phyloP scores from a whole-genome alignment of 1,140 invertebrate genomes.

The Sminthurides bifidus region DNA sequence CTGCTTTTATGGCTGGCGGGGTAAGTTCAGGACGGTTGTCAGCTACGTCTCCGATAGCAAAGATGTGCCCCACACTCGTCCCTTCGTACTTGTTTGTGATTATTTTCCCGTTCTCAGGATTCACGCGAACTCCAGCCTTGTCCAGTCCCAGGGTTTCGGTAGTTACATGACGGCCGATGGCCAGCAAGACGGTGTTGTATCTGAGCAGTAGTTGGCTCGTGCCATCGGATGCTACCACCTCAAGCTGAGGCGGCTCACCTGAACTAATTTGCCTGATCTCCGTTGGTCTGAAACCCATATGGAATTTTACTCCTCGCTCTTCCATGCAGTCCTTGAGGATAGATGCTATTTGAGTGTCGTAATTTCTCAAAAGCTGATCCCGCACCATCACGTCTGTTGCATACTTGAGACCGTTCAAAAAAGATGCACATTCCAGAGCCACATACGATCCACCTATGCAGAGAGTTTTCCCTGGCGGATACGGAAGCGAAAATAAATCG shows the following conservation, averaged over 20 bases:
- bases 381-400: slow-evolving; percentile 83
- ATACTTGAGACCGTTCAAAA: slow-evolving; percentile 40
- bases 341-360: slow-evolving; percentile 93
- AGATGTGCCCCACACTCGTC: slow-evolving; percentile 46
- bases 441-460: slow-evolving; percentile 57
- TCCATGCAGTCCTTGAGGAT: slow-evolving; percentile 74
- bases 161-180: slow-evolving; percentile 61
- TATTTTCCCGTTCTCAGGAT: slow-evolving; percentile 51
- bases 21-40: slow-evolving; percentile 73
- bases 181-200: slow-evolving; percentile 74
- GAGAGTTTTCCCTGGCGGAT: slow-evolving; percentile 54
- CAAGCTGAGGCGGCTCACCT: slow-evolving; percentile 36
- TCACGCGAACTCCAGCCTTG: slow-evolving; percentile 51
- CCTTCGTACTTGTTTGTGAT: slow-evolving; percentile 42
- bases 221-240: slow-evolving; percentile 28
- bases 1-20: slow-evolving; percentile 82
- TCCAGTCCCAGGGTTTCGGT: slow-evolving; percentile 55
- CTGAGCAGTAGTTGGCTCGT: slow-evolving; percentile 40
- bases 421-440: slow-evolving; percentile 59
- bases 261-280: slow-evolving; percentile 57
- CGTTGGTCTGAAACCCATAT: slow-evolving; percentile 62
- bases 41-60: slow-evolving; percentile 76
- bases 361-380: slow-evolving; percentile 84
- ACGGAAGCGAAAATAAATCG: slow-evolving; percentile 52
- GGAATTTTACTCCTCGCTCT: slow-evolving; percentile 69